Evolutionary conservation across 2,888 invertebrate species (phyloP), one percentile per base, ranked within the genome.

Genomic region (Tipula unca): DNA sequence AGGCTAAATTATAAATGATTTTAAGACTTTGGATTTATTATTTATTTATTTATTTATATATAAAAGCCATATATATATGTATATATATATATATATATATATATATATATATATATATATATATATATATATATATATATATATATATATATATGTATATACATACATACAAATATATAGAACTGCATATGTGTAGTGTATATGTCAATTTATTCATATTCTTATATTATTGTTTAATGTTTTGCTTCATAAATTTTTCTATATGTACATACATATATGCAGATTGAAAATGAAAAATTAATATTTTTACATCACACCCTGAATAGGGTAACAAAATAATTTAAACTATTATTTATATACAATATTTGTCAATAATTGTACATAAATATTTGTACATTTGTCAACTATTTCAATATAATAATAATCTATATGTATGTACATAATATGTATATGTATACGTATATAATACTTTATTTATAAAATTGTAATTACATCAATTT

Each of bases 1-100:
- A 69, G 69, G 69, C 69, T 69, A 69, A 69, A 69, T 69, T 69
- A 69, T 69, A 69, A 69, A 69, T 69, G 69, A 69, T 69, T 69
- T 69, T 69, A 69, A 69, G 69, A 69, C 69, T 69, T 69, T 69
- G 69, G 8, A 69, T 69, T 69, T 25, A 10, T 69, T 69, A 69
- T 69, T 69, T 69, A 69, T 69, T 69, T 69, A 69, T 69, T 54
- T 54, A 54, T 54, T 17, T 17, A 25, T 69, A 69, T 25, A 25
- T 69, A n/a, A n/a, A n/a, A 20, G 69, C 69, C n/a, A 48, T 48
- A 48, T 2, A 25, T 20, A 48, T 48, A 48, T 48, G 17, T 17
- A 48, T 17, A 48, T 48, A 5, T n/a, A 39, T 5, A 39, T 39
- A 10, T 10, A 39, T 39, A 10, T 48, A 42, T 42, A 42, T 42